These are phyloP conservation scores for Trilocha varians DNA, from an alignment of 2,888 invertebrate genomes.

Conservation along the genomic window DNA sequence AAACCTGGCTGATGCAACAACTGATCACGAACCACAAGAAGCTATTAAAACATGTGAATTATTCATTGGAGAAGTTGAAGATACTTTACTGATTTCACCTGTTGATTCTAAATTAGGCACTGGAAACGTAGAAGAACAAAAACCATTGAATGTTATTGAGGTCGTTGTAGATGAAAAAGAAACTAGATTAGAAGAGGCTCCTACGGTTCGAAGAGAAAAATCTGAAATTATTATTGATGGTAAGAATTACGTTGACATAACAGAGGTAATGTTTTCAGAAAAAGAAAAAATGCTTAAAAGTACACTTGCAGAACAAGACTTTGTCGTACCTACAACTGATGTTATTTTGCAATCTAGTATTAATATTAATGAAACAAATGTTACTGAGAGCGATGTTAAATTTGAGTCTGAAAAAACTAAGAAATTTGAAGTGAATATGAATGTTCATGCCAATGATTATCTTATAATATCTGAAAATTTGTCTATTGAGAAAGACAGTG, in stretches of 20 bases:
- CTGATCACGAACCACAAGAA: conserved; percentile 37
- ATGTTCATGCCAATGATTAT: conserved; percentile 53
- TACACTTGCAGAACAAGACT: conserved; percentile 20
- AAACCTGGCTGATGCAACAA: conserved; percentile 24
- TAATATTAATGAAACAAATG: conserved; percentile 33
- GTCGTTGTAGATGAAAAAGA: conserved; percentile 37
- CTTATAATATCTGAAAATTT: conserved; percentile 34
- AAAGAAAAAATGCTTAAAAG: conserved; percentile 32
- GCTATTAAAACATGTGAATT: conserved; percentile 35
- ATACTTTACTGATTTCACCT: conserved; percentile 17
- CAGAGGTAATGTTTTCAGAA: conserved; percentile 49
- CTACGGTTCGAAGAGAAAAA: conserved; percentile 24
- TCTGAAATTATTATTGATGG: conserved; percentile 41
- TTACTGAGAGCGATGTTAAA: conserved; percentile 32
- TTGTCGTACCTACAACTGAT: conserved; percentile 25
- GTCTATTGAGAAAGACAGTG: conserved; percentile 36
- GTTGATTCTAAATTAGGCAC: conserved; percentile 19
- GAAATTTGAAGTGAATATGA: conserved; percentile 44
- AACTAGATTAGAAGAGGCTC: conserved; percentile 18
- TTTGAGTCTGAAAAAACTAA: conserved; percentile 21
- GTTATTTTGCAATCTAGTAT: conserved; percentile 25
- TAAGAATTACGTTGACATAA: conserved; percentile 51
- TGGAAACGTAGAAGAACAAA: conserved; percentile 32
- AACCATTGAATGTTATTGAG: conserved; percentile 42
- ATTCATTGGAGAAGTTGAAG: conserved; percentile 37